Evolutionary conservation across 2,888 invertebrate genomes (phyloP).

Genomic region (Conomelus anceps): DNA sequence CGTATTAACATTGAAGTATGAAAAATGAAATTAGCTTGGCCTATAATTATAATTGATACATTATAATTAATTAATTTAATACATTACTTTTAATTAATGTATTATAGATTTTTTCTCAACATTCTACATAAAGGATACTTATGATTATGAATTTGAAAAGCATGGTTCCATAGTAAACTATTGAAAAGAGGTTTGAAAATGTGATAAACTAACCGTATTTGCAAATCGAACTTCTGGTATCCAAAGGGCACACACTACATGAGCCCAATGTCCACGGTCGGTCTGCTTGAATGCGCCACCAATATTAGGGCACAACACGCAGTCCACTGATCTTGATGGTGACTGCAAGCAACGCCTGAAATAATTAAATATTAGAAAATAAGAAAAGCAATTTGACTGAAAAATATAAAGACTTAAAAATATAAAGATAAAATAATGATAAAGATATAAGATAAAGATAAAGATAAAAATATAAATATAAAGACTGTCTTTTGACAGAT

Average conservation of each 20-base stretch:
- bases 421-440: background rate
- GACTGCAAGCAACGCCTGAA: constrained; percentile 83
- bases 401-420: background rate
- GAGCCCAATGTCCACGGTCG: constrained; percentile 92
- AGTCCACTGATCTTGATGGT: constrained; percentile 91
- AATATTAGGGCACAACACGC: constrained; percentile 95
- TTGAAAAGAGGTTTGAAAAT: background rate
- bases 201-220: constrained; percentile 75
- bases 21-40: too few relatives aligned
- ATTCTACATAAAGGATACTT: too few relatives aligned
- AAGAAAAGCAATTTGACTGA: too few relatives aligned
- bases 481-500: too few relatives aligned
- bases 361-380: background rate
- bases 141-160: background rate
- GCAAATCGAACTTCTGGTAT: constrained; percentile 98
- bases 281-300: constrained; percentile 99
- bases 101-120: too few relatives aligned
- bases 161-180: background rate
- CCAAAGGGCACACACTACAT: constrained; percentile 98
- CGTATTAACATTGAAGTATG: too few relatives aligned
- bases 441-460: background rate
- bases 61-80: background rate
- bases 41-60: too few relatives aligned
- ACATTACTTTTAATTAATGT: background rate
- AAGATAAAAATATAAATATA: background rate